Evolutionary conservation across 2,797 vertebrate species (phyloP).

Genomic region (Pipistrellus pipistrellus): DNA sequence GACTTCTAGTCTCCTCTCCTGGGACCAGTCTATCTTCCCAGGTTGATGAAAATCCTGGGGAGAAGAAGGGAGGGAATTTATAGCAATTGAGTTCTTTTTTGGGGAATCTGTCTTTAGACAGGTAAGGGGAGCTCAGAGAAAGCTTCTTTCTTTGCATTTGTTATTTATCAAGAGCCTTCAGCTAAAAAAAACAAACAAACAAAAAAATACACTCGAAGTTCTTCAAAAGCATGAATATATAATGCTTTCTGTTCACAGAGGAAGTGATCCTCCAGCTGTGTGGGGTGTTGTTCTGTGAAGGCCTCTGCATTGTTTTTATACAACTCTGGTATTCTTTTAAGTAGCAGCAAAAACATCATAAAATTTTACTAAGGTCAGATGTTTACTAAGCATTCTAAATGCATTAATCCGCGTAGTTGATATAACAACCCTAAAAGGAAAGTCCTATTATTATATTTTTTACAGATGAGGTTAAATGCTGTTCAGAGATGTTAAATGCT

Average conservation of each 20-base stretch:
- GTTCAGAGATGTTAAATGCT: neutral
- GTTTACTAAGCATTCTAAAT: neutral
- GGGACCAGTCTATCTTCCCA: neutral
- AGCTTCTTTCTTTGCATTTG: neutral
- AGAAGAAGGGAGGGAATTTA: neutral
- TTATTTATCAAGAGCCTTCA: constrained; percentile 19
- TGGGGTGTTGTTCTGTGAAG: neutral
- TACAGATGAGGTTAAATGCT: neutral
- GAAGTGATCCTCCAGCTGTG: neutral
- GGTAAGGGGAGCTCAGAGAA: constrained; percentile 1
- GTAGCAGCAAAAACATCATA: constrained; percentile 22
- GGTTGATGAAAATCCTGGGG: neutral
- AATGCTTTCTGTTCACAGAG: neutral
- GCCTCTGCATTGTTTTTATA: neutral
- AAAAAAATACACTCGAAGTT: neutral
- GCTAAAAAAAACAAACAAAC: neutral
- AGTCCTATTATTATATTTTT: neutral
- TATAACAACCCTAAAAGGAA: neutral
- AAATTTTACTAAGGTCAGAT: constrained; percentile 26
- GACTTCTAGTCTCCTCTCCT: neutral
- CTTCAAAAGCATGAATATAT: neutral
- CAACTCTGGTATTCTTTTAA: constrained; percentile 31
- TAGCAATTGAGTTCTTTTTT: neutral
- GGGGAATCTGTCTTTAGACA: neutral
- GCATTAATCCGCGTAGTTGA: neutral